A percentile compares a stretch with the other conserved stretches of the same genome.
Conservation (phyloP, 2,113 vertebrate genomes). For the Zapornia atra region DNA sequence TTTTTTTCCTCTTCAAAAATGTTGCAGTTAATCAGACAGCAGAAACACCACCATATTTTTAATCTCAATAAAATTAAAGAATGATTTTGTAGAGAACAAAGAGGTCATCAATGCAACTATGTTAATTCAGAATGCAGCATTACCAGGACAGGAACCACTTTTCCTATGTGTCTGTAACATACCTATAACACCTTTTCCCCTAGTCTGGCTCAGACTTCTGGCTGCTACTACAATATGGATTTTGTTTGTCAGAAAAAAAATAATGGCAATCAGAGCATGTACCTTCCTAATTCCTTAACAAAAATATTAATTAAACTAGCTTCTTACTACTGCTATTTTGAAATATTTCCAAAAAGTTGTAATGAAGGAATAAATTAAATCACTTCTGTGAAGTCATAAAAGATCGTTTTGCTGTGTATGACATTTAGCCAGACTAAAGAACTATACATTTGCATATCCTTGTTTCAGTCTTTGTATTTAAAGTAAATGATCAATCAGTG, state of each 20-base stretch:
- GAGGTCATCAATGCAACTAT: not conserved
- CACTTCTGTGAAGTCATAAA: not conserved
- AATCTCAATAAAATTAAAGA: conserved; percentile 11
- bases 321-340: not conserved
- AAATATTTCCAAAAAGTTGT: not conserved
- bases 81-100: not conserved
- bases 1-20: conserved; percentile 7
- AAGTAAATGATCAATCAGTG: conserved; percentile 30
- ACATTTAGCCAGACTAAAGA: not conserved
- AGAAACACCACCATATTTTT: conserved; percentile 2
- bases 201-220: not conserved
- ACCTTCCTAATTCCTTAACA: not conserved
- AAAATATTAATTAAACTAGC: not conserved
- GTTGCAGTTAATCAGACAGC: not conserved
- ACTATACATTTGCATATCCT: not conserved
- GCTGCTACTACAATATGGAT: not conserved
- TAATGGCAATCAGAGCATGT: not conserved
- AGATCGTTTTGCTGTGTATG: not conserved
- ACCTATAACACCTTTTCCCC: not conserved
- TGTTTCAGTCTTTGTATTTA: conserved; percentile 25
- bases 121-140: not conserved
- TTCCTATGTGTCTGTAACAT: not conserved
- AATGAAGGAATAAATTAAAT: conserved; percentile 20
- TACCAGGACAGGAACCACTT: not conserved
- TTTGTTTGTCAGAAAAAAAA: not conserved